Conservation (phyloP, 2,113 vertebrate species). For the Piliocolobus tephrosceles region DNA sequence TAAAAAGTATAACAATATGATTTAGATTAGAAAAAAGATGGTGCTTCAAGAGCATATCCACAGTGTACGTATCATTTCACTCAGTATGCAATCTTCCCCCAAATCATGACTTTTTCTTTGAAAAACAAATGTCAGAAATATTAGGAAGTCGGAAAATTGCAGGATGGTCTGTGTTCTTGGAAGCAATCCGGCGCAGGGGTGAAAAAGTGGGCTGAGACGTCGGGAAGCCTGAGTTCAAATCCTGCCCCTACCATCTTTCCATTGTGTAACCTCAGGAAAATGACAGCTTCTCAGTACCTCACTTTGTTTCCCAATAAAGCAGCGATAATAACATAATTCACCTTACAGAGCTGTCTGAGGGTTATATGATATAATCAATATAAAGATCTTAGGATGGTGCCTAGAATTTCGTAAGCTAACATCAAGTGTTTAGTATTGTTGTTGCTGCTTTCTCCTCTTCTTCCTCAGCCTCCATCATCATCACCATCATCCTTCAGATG, state of each 20-base stretch:
- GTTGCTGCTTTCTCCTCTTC: not conserved
- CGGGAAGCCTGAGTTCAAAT: not conserved
- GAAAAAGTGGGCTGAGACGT: not conserved
- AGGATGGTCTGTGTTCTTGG: not conserved
- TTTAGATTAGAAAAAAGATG: conserved; percentile 45
- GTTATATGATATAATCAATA: not conserved
- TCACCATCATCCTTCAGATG: conserved; percentile 62
- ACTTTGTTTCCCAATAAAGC: not conserved
- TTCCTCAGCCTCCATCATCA: not conserved
- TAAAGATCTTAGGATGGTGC: not conserved
- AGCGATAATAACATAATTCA: not conserved
- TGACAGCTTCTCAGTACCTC: not conserved
- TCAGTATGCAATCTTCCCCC: conserved; percentile 43
- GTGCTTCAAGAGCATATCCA: conserved; percentile 9
- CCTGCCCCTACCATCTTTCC: not conserved
- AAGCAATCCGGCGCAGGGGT: not conserved
- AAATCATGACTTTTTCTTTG: conserved; percentile 61
- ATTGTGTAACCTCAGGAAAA: not conserved
- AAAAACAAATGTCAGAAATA: conserved; percentile 71
- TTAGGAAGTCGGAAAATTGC: not conserved
- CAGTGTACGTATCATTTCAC: not conserved
- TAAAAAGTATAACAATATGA: not conserved
- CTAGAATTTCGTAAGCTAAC: not conserved
- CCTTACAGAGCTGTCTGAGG: no score
- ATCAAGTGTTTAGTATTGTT: not conserved